These are phyloP conservation scores for Sula dactylatra DNA, from an alignment of 2,113 vertebrate species.

Conservation along the genomic window DNA sequence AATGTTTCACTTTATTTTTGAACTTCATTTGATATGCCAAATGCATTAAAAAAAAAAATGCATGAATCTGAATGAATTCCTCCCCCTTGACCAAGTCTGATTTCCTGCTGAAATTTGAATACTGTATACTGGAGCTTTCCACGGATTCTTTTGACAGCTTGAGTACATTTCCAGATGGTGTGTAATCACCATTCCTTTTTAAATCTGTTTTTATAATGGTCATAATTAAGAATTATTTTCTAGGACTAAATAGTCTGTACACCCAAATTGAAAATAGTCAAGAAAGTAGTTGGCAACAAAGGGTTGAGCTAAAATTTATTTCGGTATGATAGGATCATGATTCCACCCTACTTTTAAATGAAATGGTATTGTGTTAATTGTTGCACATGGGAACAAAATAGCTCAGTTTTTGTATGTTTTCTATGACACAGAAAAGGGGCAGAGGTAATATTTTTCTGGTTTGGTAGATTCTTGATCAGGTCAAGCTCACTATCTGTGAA, in stretches of 20 bases:
- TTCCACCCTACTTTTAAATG: neutral
- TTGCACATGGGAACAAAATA: neutral
- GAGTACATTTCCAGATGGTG: conserved; percentile 53
- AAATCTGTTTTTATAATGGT: conserved; percentile 67
- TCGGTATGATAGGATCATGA: neutral
- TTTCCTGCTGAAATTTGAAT: conserved; percentile 50
- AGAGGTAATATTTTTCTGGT: neutral
- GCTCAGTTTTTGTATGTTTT: neutral
- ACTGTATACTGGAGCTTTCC: neutral
- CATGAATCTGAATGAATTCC: conserved; percentile 18
- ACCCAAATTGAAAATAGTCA: conserved; percentile 32
- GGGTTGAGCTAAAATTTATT: neutral
- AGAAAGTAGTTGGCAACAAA: conserved; percentile 23
- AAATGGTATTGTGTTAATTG: neutral
- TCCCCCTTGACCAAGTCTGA: conserved; percentile 24
- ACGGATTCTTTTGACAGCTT: conserved; percentile 64
- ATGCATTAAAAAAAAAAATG: conserved; percentile 8
- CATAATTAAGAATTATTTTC: conserved; percentile 66
- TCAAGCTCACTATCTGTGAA: neutral
- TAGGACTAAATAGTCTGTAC: neutral
- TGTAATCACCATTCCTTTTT: conserved; percentile 60
- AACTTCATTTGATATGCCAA: conserved; percentile 37
- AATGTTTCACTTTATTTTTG: conserved; percentile 4
- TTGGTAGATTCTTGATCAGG: neutral
- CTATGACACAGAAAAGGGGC: neutral